A percentile compares a stretch with the other conserved stretches of the same genome.
Evolutionary conservation across 1,140 invertebrate species (phyloP).

Genomic region (Drosophila repleta): DNA sequence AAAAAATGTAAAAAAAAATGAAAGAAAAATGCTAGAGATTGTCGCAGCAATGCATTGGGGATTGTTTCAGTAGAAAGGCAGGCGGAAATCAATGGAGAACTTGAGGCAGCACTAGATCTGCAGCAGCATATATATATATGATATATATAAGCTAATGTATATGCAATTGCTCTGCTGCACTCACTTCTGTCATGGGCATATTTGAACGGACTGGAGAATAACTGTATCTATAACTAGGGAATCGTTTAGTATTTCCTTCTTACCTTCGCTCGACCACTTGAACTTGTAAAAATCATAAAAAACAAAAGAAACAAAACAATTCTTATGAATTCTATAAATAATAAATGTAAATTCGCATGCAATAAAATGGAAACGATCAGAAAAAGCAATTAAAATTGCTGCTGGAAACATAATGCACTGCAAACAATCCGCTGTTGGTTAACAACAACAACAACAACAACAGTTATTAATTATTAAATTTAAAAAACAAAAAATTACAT

Average conservation of each 20-base stretch:
- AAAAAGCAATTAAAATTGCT: constrained; percentile 31
- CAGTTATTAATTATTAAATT: constrained; percentile 24
- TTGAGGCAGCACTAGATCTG: constrained; percentile 7
- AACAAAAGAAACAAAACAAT: background rate
- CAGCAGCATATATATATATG: background rate
- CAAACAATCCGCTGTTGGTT: constrained; percentile 13
- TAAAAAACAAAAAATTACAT: constrained; percentile 30
- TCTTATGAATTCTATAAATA: constrained; percentile 28
- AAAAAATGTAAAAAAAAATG: background rate
- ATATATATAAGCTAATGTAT: background rate
- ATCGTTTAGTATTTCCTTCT: background rate
- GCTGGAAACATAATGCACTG: constrained; percentile 28
- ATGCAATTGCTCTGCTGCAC: background rate
- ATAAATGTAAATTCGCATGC: constrained; percentile 38
- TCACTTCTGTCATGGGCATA: background rate
- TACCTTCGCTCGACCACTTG: constrained; percentile 17
- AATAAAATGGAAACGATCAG: constrained; percentile 18
- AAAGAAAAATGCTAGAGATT: constrained; percentile 2
- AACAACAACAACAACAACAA: constrained; percentile 1
- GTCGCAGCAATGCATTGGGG: background rate
- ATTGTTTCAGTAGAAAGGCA: constrained; percentile 35
- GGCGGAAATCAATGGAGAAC: constrained; percentile 68
- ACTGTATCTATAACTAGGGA: background rate
- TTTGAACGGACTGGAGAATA: background rate
- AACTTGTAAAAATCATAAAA: constrained; percentile 23